phyloP scores from a whole-genome alignment of 2,113 vertebrate species.

The Vimba vimba region DNA sequence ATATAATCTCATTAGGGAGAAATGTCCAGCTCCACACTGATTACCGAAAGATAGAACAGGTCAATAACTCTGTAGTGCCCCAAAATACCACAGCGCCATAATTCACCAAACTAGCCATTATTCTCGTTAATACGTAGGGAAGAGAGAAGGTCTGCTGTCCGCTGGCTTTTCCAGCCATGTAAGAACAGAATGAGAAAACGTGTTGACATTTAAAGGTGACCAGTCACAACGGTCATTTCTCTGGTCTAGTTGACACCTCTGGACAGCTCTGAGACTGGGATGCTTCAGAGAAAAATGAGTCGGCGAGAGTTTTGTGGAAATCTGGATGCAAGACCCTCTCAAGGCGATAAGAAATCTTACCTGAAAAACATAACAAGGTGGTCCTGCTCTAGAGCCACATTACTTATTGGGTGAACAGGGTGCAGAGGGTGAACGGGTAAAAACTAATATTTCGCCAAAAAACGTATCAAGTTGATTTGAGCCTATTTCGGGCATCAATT shows the following conservation, averaged over 20 bases:
- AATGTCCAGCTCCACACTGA: constrained; percentile 40
- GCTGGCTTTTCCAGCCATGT: constrained; percentile 35
- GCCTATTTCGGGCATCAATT: background rate
- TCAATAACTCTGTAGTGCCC: constrained; percentile 39
- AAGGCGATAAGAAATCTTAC: constrained; percentile 1
- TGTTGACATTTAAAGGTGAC: constrained; percentile 49
- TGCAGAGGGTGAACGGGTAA: constrained; percentile 9
- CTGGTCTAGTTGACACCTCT: constrained; percentile 26
- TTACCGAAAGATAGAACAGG: constrained; percentile 38
- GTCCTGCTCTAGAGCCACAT: background rate
- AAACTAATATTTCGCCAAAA: background rate
- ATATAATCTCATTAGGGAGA: constrained; percentile 55
- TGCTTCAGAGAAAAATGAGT: constrained; percentile 8
- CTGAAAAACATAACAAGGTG: background rate
- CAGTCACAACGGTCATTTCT: constrained; percentile 34
- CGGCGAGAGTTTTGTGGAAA: constrained; percentile 2
- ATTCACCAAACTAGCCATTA: constrained; percentile 29
- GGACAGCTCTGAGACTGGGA: background rate
- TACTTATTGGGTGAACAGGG: constrained; percentile 31
- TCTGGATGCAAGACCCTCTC: background rate
- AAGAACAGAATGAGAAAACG: constrained; percentile 41
- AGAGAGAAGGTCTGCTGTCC: constrained; percentile 35
- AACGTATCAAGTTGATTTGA: background rate
- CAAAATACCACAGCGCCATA: constrained; percentile 41
- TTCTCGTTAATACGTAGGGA: constrained; percentile 24